Evolutionary conservation across 2,888 invertebrate genomes (phyloP).

Genomic region (Heliconius charithonia): DNA sequence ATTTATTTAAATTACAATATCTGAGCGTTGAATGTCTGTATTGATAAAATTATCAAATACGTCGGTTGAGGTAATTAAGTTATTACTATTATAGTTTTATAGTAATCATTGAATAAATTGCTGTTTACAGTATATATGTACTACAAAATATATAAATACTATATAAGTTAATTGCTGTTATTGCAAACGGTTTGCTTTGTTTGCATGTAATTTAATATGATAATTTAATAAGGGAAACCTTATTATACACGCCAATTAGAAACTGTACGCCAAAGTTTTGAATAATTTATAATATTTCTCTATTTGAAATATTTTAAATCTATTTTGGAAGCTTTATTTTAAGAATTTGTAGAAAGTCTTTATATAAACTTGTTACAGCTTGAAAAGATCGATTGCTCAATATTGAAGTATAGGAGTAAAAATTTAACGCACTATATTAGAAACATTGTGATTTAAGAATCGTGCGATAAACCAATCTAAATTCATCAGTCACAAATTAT

Average conservation of each 20-base stretch:
- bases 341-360: background rate
- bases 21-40: background rate
- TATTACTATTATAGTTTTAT: conserved; percentile 2
- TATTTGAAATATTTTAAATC: conserved; percentile 1
- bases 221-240: conserved; percentile 9
- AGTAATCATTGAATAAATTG: conserved; percentile 12
- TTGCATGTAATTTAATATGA: background rate
- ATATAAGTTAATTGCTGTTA: conserved; percentile 18
- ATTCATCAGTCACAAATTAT: conserved; percentile 41
- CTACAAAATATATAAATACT: background rate
- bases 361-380: conserved; percentile 1
- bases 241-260: conserved; percentile 1
- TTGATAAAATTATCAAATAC: conserved; percentile 10
- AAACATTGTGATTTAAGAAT: conserved; percentile 25
- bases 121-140: background rate
- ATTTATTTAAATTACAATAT: conserved; percentile 11
- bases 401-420: conserved; percentile 13
- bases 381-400: background rate
- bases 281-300: conserved; percentile 4
- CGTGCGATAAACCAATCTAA: conserved; percentile 26
- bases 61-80: background rate
- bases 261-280: conserved; percentile 2
- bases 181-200: conserved; percentile 1
- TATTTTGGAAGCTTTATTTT: background rate
- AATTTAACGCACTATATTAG: conserved; percentile 21